Conservation (phyloP, 1,140 invertebrate species). For the Drosophila athabasca region DNA sequence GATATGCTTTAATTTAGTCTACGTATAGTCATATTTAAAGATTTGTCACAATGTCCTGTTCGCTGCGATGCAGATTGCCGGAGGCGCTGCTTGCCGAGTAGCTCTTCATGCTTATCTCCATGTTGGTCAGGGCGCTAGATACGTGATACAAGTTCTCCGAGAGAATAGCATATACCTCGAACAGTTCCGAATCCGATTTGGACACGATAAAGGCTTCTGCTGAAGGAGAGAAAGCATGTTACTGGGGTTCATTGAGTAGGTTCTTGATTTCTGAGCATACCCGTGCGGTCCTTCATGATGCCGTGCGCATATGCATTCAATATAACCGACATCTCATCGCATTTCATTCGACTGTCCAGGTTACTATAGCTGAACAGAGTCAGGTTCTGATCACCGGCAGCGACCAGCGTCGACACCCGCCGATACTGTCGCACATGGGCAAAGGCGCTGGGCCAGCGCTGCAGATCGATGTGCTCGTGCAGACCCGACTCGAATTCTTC, state of each 20-base stretch:
- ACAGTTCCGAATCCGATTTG: conserved; percentile 80
- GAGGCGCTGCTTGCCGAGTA: conserved; percentile 56
- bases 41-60: conserved; percentile 82
- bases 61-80: conserved; percentile 69
- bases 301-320: conserved; percentile 79
- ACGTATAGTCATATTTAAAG: conserved; percentile 62
- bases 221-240: background rate
- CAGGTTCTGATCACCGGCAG: conserved; percentile 63
- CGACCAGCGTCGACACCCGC: conserved; percentile 65
- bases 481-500: conserved; percentile 75
- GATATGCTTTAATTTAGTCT: conserved; percentile 47
- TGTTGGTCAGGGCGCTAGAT: conserved; percentile 78
- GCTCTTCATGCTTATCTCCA: conserved; percentile 83
- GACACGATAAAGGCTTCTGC: conserved; percentile 81
- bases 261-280: conserved; percentile 31
- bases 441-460: conserved; percentile 80
- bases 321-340: conserved; percentile 82
- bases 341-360: conserved; percentile 74
- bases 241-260: background rate
- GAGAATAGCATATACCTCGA: conserved; percentile 79
- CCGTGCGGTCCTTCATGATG: conserved; percentile 80
- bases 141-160: conserved; percentile 83
- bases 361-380: conserved; percentile 70
- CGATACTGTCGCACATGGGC: conserved; percentile 80
- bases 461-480: conserved; percentile 76